Percentiles rank a stretch among this genome's conserved stretches.
phyloP scores from a whole-genome alignment of 2,888 invertebrate genomes.

The Taenaris catops region DNA sequence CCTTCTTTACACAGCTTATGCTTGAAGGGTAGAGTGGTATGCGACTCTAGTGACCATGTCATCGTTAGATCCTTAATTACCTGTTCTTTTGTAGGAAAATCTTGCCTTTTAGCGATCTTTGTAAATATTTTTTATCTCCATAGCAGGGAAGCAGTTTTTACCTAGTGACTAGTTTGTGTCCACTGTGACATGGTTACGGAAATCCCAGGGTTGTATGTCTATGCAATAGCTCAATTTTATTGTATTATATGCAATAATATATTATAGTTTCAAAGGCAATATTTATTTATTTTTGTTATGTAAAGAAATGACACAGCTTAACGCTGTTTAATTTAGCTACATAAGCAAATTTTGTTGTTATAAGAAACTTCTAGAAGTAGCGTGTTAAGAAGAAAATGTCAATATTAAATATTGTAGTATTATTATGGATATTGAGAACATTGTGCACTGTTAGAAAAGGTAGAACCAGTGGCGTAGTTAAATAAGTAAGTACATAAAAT shows the following conservation, averaged over 20 bases:
- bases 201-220: constrained; percentile 73
- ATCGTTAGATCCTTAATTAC: constrained; percentile 32
- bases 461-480: too few species aligned
- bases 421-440: constrained; percentile 46
- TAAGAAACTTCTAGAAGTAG: constrained; percentile 43
- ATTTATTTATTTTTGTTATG: constrained; percentile 56
- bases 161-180: constrained; percentile 22
- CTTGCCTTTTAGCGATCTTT: constrained; percentile 37
- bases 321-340: constrained; percentile 59
- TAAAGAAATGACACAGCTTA: constrained; percentile 66
- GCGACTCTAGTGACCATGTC: constrained; percentile 71
- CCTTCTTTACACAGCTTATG: constrained; percentile 61
- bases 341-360: constrained; percentile 54
- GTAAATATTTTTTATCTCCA: constrained; percentile 52
- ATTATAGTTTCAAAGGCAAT: constrained; percentile 42
- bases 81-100: constrained; percentile 31
- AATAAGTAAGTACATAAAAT: too few species aligned
- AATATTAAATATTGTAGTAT: constrained; percentile 49
- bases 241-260: constrained; percentile 50
- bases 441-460: too few species aligned
- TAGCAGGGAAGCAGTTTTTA: constrained; percentile 22
- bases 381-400: constrained; percentile 55
- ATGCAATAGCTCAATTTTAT: constrained; percentile 70
- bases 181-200: constrained; percentile 65
- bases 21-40: constrained; percentile 69